These are phyloP conservation scores for Colletes collaris DNA, from an alignment of 2,888 invertebrate species.

Conservation along the genomic window DNA sequence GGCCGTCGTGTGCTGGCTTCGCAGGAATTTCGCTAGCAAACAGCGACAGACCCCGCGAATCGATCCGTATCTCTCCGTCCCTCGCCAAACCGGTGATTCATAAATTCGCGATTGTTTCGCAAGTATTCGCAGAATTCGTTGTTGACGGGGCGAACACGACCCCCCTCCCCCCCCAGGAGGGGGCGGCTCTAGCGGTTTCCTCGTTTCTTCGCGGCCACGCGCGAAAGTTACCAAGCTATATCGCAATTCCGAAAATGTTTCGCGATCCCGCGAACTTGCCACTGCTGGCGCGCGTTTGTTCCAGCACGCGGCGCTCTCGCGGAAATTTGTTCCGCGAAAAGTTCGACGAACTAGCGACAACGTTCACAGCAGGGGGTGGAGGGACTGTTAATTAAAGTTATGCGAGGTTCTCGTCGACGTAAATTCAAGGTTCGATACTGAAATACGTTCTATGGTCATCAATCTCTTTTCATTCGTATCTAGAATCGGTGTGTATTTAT, in stretches of 20 bases:
- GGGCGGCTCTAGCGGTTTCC: slow-evolving; percentile 3
- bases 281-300: background rate
- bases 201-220: slow-evolving; percentile 27
- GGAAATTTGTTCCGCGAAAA: slow-evolving; percentile 8
- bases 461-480: too few species aligned
- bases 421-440: too few species aligned
- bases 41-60: slow-evolving; percentile 26
- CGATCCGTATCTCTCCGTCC: slow-evolving; percentile 11
- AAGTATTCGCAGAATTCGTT: slow-evolving; percentile 42
- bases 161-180: background rate
- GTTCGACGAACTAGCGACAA: background rate
- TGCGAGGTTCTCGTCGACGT: too few species aligned
- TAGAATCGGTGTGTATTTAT: too few species aligned
- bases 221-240: slow-evolving; percentile 42
- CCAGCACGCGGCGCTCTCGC: background rate
- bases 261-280: slow-evolving; percentile 3
- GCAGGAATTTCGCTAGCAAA: slow-evolving; percentile 33
- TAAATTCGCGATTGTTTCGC: slow-evolving; percentile 45
- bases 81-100: slow-evolving; percentile 9
- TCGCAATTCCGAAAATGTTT: slow-evolving; percentile 17
- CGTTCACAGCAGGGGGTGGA: background rate
- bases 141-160: slow-evolving; percentile 1
- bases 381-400: slow-evolving; percentile 8
- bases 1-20: background rate
- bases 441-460: too few species aligned